phyloP scores from a whole-genome alignment of 2,113 vertebrate species.

The Notiomystis cincta region DNA sequence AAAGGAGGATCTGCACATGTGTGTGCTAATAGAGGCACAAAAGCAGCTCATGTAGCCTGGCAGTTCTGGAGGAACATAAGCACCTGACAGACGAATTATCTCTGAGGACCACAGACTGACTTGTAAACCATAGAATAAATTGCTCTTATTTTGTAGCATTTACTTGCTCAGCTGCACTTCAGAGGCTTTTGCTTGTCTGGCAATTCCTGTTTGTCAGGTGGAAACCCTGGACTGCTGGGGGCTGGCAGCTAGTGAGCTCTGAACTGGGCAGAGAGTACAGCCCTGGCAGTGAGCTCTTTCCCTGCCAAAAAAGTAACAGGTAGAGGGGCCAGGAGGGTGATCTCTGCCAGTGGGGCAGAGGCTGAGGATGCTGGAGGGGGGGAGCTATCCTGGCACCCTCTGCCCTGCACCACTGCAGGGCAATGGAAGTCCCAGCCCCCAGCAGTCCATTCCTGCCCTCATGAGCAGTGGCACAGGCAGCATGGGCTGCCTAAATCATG shows the following conservation, averaged over 20 bases:
- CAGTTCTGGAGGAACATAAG: not conserved
- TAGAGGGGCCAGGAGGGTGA: not conserved
- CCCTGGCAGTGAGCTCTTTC: not conserved
- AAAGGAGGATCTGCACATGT: not conserved
- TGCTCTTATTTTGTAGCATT: not conserved
- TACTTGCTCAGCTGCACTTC: not conserved
- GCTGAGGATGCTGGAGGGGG: not conserved
- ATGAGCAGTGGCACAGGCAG: not conserved
- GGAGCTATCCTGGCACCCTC: not conserved
- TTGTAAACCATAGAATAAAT: not conserved
- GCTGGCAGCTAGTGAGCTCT: not conserved
- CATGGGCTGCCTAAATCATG: rapidly evolving
- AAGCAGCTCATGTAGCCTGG: not conserved
- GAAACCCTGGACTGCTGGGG: not conserved
- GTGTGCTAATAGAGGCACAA: not conserved
- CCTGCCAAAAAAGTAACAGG: not conserved
- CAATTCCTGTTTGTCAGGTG: not conserved
- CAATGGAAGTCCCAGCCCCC: not conserved
- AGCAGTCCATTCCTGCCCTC: not conserved
- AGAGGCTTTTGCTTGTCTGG: not conserved
- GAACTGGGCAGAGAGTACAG: not conserved
- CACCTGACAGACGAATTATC: not conserved
- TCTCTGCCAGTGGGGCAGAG: not conserved
- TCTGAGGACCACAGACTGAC: not conserved
- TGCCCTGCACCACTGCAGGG: not conserved